Percentiles rank a stretch among this genome's conserved stretches.
Evolutionary conservation across 2,113 vertebrate species (phyloP).

Genomic region (western clawed frog (Xenopus tropicalis)): DNA sequence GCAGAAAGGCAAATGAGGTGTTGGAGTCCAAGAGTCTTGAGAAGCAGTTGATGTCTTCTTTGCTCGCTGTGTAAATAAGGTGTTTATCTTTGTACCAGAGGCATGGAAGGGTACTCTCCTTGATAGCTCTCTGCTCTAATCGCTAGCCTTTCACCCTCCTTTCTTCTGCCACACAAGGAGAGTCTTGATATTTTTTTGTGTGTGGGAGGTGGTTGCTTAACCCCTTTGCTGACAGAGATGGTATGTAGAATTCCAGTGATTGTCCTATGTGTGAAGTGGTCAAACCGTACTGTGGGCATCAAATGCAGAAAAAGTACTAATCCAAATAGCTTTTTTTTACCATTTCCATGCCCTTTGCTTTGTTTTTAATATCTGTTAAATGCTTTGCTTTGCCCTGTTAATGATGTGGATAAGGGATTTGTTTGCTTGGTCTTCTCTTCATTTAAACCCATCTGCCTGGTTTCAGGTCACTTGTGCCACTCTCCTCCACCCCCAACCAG

Average conservation of each 20-base stretch:
- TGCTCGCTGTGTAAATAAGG: background rate
- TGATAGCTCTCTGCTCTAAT: slow-evolving; percentile 14
- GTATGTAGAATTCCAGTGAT: slow-evolving; percentile 2
- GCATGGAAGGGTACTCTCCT: background rate
- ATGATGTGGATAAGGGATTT: slow-evolving; percentile 38
- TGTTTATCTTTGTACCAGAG: slow-evolving; percentile 2
- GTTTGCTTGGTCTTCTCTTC: background rate
- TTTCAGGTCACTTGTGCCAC: slow-evolving; percentile 4
- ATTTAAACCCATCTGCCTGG: slow-evolving; percentile 39
- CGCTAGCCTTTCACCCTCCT: slow-evolving; percentile 12
- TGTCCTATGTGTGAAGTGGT: background rate
- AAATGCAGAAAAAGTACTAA: background rate
- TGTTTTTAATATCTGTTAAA: slow-evolving; percentile 38
- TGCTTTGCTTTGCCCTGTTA: slow-evolving; percentile 13
- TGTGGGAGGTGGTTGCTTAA: slow-evolving; percentile 42
- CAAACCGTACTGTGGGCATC: background rate
- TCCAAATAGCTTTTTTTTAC: slow-evolving; percentile 7
- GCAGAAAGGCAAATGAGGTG: background rate
- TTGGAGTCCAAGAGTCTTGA: background rate
- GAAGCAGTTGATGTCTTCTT: background rate
- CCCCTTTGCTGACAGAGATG: slow-evolving; percentile 6
- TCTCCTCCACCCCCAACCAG: background rate
- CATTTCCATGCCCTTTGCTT: background rate
- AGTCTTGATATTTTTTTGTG: slow-evolving; percentile 29
- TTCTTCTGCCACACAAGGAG: slow-evolving; percentile 26